Evolutionary conservation across 2,888 invertebrate genomes (phyloP).

Genomic region (Ectemnius cavifrons): DNA sequence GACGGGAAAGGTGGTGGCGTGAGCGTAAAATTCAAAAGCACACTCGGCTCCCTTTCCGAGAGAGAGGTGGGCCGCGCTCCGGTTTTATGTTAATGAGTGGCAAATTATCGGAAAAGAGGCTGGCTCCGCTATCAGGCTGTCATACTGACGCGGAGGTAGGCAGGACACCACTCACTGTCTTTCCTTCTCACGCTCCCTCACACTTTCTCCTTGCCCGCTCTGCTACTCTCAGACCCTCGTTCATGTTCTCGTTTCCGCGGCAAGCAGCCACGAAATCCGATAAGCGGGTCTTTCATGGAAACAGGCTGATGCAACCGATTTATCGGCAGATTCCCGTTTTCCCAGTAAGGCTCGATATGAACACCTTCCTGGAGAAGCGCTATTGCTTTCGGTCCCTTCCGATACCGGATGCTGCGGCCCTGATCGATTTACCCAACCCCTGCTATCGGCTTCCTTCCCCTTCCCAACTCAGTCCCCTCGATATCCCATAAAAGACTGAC

Average conservation of each 20-base stretch:
- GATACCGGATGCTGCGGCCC: slow-evolving; percentile 51
- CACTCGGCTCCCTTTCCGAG: slow-evolving; percentile 13
- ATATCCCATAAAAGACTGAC: too few relatives aligned
- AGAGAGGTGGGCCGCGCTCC: background rate
- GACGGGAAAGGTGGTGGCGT: too few relatives aligned
- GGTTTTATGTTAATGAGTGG: slow-evolving; percentile 70
- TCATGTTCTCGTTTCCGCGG: background rate
- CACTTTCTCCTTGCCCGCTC: slow-evolving; percentile 45
- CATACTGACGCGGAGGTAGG: slow-evolving; percentile 66
- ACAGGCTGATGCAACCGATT: background rate
- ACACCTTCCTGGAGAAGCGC: background rate
- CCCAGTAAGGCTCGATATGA: background rate
- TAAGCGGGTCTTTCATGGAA: slow-evolving; percentile 18
- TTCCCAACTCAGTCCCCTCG: too few relatives aligned
- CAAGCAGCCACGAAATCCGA: slow-evolving; percentile 40
- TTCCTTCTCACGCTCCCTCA: slow-evolving; percentile 38
- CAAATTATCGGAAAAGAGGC: slow-evolving; percentile 75
- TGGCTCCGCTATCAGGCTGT: slow-evolving; percentile 67
- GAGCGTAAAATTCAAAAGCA: slow-evolving; percentile 32
- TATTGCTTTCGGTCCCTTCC: background rate
- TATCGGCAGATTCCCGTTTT: background rate
- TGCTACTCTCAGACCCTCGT: background rate
- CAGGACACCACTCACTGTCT: slow-evolving; percentile 50
- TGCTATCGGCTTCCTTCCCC: slow-evolving; percentile 15
- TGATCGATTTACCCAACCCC: slow-evolving; percentile 46